Evolutionary conservation across 2,888 invertebrate genomes (phyloP).

Genomic region (Encarsia formosa): DNA sequence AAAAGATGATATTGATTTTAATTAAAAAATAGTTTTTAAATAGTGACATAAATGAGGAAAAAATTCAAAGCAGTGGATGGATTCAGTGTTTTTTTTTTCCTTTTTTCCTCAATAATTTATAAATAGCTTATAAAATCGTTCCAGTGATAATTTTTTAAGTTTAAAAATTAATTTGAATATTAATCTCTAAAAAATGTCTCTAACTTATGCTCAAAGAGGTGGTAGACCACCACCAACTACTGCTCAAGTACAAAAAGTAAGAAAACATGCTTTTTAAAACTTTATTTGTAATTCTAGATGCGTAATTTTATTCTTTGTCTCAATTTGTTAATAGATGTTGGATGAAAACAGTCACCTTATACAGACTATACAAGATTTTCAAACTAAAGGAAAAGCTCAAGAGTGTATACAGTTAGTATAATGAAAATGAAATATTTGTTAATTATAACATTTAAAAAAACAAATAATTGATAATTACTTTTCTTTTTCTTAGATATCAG

Average conservation of each 20-base stretch:
- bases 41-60: no score
- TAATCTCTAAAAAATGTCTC: no score
- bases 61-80: no score
- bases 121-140: no score
- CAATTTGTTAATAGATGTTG: conserved; percentile 71
- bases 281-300: no score
- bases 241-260: conserved; percentile 76
- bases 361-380: conserved; percentile 94
- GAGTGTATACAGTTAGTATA: conserved; percentile 80
- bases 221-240: conserved; percentile 74
- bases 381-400: conserved; percentile 88
- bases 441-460: background rate
- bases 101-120: no score
- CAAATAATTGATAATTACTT: background rate
- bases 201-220: conserved; percentile 70
- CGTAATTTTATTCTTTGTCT: conserved; percentile 2
- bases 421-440: background rate
- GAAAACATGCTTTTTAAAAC: no score
- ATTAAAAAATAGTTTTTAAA: no score
- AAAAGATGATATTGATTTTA: no score
- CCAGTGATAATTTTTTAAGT: no score
- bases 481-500: conserved; percentile 61
- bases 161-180: no score
- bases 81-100: no score
- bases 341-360: conserved; percentile 97